These are phyloP conservation scores for Eilema depressum DNA, from an alignment of 2,888 invertebrate species.

Conservation along the genomic window DNA sequence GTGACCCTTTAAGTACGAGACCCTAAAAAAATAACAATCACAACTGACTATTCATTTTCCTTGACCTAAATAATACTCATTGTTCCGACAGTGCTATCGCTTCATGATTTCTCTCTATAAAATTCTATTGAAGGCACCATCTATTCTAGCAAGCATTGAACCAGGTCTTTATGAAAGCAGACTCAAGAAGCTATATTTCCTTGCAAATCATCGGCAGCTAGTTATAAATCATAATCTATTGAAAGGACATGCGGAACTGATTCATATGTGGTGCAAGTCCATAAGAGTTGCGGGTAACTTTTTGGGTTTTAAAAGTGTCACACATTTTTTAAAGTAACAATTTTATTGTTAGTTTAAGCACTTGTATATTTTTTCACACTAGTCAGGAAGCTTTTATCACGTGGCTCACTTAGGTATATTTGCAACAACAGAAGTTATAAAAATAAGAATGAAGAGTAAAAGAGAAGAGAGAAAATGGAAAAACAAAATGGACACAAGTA, in stretches of 20 bases:
- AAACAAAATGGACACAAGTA: no score
- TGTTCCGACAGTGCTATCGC: neutral
- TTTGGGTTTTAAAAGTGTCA: no score
- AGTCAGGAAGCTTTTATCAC: neutral
- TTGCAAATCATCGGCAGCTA: constrained; percentile 45
- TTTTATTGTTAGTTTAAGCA: neutral
- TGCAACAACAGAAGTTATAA: neutral
- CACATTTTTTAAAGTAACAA: no score
- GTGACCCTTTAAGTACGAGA: neutral
- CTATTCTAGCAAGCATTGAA: neutral
- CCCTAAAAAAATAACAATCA: neutral
- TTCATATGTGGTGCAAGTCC: constrained; percentile 44
- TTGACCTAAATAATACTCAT: neutral
- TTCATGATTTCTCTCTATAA: neutral
- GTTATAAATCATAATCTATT: constrained; percentile 59
- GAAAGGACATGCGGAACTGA: constrained; percentile 54
- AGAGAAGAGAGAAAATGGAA: neutral
- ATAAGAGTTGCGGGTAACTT: neutral
- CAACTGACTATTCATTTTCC: neutral
- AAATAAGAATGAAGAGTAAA: neutral
- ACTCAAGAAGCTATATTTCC: constrained; percentile 37
- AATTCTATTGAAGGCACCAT: neutral
- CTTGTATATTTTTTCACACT: neutral
- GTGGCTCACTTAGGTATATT: neutral
- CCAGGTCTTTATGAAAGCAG: constrained; percentile 3